Evolutionary conservation across 2,113 vertebrate species (phyloP).

Genomic region (Aegithalos caudatus): DNA sequence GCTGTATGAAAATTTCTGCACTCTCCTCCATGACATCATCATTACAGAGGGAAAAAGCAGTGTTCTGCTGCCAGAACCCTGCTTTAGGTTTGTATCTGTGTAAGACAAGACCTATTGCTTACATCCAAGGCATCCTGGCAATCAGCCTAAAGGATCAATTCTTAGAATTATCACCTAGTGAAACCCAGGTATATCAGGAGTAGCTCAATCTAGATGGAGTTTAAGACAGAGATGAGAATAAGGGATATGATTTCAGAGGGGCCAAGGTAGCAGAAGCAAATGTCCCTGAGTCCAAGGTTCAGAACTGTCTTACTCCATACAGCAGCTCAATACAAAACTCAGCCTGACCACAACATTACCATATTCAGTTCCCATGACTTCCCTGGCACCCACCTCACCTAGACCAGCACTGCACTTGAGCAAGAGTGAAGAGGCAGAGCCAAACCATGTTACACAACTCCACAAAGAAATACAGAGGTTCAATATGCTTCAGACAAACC

Average conservation of each 20-base stretch:
- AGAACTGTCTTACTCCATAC: background rate
- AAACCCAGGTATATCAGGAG: background rate
- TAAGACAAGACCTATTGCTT: background rate
- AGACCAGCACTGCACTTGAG: background rate
- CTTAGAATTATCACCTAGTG: background rate
- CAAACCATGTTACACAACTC: slow-evolving; percentile 23
- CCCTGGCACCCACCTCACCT: slow-evolving; percentile 8
- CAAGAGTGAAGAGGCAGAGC: slow-evolving; percentile 10
- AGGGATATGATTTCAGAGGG: background rate
- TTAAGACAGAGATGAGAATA: background rate
- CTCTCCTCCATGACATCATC: background rate
- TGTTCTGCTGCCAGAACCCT: background rate
- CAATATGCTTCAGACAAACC: slow-evolving; percentile 19
- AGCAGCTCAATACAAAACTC: background rate
- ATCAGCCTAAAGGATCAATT: background rate
- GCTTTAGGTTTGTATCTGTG: background rate
- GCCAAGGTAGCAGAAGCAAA: background rate
- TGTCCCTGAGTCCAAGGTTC: background rate
- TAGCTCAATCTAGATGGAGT: background rate
- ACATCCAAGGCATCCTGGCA: background rate
- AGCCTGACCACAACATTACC: background rate
- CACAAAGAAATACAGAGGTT: slow-evolving; percentile 15
- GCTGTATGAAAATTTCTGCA: background rate
- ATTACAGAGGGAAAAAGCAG: background rate
- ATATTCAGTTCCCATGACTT: background rate